Conservation (phyloP, 2,113 vertebrate genomes). For the Melanostigma gelatinosum region DNA sequence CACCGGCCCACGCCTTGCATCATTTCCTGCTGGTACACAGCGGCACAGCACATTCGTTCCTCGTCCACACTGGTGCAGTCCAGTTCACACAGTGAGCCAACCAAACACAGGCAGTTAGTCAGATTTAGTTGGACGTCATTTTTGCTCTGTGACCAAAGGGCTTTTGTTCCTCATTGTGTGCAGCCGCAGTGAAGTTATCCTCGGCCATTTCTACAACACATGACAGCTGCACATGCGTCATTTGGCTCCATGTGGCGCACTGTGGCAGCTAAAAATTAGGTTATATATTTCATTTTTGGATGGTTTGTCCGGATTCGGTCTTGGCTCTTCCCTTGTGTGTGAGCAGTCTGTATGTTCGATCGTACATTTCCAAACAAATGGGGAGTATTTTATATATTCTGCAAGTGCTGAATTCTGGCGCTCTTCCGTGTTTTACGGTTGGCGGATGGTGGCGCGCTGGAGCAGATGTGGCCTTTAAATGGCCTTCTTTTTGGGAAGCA, state of each 20-base stretch:
- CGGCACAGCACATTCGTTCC: conserved; percentile 10
- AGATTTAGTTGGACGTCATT: conserved; percentile 56
- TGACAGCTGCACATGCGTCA: conserved; percentile 65
- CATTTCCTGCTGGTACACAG: conserved; percentile 8
- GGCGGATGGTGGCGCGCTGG: conserved; percentile 47
- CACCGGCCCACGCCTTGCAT: neutral
- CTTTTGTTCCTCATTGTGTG: conserved; percentile 42
- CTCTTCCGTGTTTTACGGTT: conserved; percentile 40
- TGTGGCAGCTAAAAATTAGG: conserved; percentile 29
- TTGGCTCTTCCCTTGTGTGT: conserved; percentile 23
- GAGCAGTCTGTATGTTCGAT: neutral
- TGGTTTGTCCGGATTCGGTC: conserved; percentile 28
- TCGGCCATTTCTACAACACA: conserved; percentile 41
- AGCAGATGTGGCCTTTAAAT: conserved; percentile 80
- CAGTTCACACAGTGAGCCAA: conserved; percentile 44
- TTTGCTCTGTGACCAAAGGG: conserved; percentile 59
- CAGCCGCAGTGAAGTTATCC: conserved; percentile 48
- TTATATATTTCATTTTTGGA: conserved; percentile 8
- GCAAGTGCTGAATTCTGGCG: conserved; percentile 9
- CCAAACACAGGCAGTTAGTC: conserved; percentile 60
- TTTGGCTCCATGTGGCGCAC: conserved; percentile 32
- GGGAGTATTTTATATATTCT: conserved; percentile 14
- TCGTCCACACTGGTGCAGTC: conserved; percentile 28
- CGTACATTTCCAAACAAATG: neutral
- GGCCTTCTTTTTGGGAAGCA: conserved; percentile 77